Evolutionary conservation across 2,888 invertebrate species (phyloP).

Genomic region (Sialis fuliginosa): DNA sequence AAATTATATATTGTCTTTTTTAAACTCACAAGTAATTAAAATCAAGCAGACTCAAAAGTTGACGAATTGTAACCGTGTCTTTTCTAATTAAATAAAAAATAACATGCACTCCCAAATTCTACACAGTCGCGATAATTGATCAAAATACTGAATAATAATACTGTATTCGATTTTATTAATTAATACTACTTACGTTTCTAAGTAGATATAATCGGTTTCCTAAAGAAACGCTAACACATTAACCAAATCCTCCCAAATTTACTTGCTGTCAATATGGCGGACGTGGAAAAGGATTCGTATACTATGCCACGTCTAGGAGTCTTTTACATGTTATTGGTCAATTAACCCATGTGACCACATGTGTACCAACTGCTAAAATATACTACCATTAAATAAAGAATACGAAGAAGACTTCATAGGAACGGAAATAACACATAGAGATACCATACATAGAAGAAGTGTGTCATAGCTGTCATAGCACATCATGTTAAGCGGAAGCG

Average conservation of each 20-base stretch:
- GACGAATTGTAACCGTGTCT: conserved; percentile 6
- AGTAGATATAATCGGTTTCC: conserved; percentile 31
- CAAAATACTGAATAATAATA: background rate
- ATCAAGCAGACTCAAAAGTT: conserved; percentile 2
- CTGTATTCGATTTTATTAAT: background rate
- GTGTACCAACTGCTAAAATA: background rate
- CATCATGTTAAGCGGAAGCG: too few species aligned
- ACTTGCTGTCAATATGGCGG: conserved; percentile 73
- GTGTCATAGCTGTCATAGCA: too few species aligned
- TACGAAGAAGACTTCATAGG: too few species aligned
- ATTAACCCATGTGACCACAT: conserved; percentile 9
- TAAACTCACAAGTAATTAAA: background rate
- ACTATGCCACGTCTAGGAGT: conserved; percentile 62
- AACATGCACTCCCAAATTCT: background rate
- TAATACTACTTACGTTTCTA: conserved; percentile 25
- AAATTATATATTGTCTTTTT: background rate
- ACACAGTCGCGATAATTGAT: background rate
- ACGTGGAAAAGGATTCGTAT: conserved; percentile 57
- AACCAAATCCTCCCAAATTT: conserved; percentile 48
- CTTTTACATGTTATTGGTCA: conserved; percentile 18
- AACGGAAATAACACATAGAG: too few species aligned
- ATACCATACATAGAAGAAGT: too few species aligned
- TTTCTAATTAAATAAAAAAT: conserved; percentile 2
- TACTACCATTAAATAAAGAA: too few species aligned
- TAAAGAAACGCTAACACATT: conserved; percentile 48